A percentile compares a stretch with the other conserved stretches of the same genome.
phyloP scores from a whole-genome alignment of 2,888 invertebrate species.

The Villa cingulata region DNA sequence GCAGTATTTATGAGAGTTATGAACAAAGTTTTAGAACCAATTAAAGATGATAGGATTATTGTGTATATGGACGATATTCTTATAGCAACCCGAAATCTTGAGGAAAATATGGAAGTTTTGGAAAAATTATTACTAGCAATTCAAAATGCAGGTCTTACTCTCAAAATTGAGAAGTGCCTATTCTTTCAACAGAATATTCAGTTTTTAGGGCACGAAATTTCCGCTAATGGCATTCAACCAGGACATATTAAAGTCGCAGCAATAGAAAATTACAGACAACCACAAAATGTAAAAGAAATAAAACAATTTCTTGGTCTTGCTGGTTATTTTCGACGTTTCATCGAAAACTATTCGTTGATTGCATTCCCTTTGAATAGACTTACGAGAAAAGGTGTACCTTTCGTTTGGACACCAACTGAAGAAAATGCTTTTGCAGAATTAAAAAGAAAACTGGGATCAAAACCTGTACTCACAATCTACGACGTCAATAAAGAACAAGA shows the following conservation, averaged over 20 bases:
- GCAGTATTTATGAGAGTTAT: constrained; percentile 19
- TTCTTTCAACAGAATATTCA: constrained; percentile 18
- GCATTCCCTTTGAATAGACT: constrained; percentile 4
- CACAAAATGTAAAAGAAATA: constrained; percentile 18
- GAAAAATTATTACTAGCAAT: constrained; percentile 17
- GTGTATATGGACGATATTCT: constrained; percentile 19
- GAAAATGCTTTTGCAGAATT: constrained; percentile 1
- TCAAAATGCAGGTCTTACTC: constrained; percentile 18
- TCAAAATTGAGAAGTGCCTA: constrained; percentile 24
- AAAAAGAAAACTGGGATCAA: background rate
- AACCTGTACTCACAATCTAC: constrained; percentile 2
- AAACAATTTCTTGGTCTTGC: constrained; percentile 19
- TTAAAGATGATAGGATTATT: constrained; percentile 2
- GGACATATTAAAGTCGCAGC: constrained; percentile 18
- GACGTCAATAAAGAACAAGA: too few relatives aligned
- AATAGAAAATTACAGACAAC: constrained; percentile 20
- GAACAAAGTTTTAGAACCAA: background rate
- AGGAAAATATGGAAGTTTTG: constrained; percentile 16
- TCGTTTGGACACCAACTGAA: background rate
- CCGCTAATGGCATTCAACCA: constrained; percentile 18
- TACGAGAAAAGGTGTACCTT: background rate
- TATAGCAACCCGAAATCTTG: constrained; percentile 9
- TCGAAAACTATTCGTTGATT: constrained; percentile 14
- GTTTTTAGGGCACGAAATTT: constrained; percentile 23
- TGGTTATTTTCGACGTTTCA: constrained; percentile 20